These are phyloP conservation scores for Conops quadrifasciatus DNA, from an alignment of 2,888 invertebrate genomes.

Conservation along the genomic window DNA sequence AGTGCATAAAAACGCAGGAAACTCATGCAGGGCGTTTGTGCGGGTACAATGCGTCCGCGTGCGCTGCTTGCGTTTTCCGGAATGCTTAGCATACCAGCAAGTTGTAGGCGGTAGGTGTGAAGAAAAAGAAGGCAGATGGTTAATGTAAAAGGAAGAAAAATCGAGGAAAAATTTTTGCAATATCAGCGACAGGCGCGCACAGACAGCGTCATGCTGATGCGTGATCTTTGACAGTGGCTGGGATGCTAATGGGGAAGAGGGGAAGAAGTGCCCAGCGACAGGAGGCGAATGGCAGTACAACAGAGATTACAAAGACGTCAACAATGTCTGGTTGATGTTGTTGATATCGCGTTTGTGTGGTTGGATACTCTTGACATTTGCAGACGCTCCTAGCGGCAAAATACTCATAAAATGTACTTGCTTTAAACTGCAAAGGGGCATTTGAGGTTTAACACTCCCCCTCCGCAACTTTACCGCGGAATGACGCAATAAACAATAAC, in stretches of 20 bases:
- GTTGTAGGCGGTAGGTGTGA: no score
- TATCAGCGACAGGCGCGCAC: constrained; percentile 19
- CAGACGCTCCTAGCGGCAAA: no score
- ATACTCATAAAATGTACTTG: no score
- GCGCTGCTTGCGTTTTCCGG: background rate
- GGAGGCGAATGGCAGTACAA: background rate
- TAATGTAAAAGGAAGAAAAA: background rate
- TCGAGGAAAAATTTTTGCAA: constrained; percentile 17
- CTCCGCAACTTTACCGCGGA: no score
- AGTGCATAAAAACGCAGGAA: constrained; percentile 27
- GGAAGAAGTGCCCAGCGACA: background rate
- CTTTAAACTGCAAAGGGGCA: no score
- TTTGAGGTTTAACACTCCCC: no score
- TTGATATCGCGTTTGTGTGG: no score
- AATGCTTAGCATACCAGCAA: background rate
- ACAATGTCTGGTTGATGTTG: constrained; percentile 25
- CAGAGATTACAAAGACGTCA: constrained; percentile 27
- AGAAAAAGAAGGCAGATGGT: background rate
- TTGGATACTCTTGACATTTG: no score
- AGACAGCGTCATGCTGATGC: constrained; percentile 4
- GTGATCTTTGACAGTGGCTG: background rate
- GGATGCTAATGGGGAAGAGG: background rate
- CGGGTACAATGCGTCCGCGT: constrained; percentile 18
- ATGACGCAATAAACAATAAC: no score
- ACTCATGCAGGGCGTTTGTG: constrained; percentile 27